Evolutionary conservation across 2,113 vertebrate species (phyloP).

Genomic region (Tenrec ecaudatus): DNA sequence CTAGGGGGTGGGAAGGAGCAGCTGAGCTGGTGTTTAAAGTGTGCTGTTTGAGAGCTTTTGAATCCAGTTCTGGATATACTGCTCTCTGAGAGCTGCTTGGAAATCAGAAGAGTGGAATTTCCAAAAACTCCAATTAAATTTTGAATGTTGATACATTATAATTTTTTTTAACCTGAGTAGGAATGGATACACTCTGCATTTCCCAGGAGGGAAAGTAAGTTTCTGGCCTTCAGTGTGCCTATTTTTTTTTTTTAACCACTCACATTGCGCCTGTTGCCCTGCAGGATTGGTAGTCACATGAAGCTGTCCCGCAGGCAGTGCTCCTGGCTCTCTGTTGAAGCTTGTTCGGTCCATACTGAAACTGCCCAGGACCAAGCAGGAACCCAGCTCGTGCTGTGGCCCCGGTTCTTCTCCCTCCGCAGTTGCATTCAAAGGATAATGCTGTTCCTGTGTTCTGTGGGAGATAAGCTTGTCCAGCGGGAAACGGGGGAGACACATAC

Average conservation of each 20-base stretch:
- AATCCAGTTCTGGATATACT: slow-evolving; percentile 1
- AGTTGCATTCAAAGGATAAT: neutral
- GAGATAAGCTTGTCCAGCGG: neutral
- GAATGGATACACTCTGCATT: slow-evolving; percentile 30
- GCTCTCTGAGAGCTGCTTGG: neutral
- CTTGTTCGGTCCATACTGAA: neutral
- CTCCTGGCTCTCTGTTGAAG: neutral
- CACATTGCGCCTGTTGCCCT: neutral
- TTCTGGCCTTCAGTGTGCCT: neutral
- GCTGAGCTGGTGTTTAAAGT: slow-evolving; percentile 38
- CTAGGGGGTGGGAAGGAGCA: neutral
- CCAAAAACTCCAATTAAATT: neutral
- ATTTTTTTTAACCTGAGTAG: slow-evolving; percentile 17
- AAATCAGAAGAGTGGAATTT: slow-evolving; percentile 9
- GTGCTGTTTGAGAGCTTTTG: slow-evolving; percentile 9
- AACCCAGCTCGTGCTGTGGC: neutral
- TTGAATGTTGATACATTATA: slow-evolving; percentile 5
- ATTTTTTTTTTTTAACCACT: slow-evolving; percentile 29
- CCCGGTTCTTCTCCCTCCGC: neutral
- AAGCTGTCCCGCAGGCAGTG: neutral
- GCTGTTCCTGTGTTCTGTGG: neutral
- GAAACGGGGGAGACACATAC: neutral
- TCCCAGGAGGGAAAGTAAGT: slow-evolving; percentile 33
- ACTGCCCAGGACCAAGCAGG: neutral
- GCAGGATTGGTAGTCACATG: neutral